phyloP scores from a whole-genome alignment of 2,113 vertebrate genomes.

The Zosterops japonicus region DNA sequence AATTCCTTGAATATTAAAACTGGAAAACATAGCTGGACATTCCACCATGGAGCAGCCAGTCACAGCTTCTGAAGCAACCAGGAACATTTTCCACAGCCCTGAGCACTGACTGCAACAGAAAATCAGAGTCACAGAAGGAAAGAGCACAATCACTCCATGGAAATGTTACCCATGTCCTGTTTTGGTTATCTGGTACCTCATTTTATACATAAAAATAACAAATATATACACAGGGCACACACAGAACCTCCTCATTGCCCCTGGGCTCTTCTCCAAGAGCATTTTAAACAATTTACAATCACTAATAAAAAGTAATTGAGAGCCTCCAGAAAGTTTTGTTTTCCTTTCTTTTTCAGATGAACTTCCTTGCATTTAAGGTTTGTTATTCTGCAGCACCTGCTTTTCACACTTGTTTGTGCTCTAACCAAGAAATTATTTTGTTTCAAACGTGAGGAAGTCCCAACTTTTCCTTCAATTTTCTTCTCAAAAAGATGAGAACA shows the following conservation, averaged over 20 bases:
- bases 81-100: neutral
- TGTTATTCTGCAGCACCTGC: conserved; percentile 32
- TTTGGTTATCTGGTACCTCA: neutral
- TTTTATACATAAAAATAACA: neutral
- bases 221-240: neutral
- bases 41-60: neutral
- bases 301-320: conserved; percentile 62
- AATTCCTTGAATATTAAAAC: neutral
- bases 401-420: conserved; percentile 12
- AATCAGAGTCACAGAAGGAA: neutral
- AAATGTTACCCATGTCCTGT: neutral
- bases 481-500: neutral
- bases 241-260: neutral
- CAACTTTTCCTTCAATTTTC: neutral
- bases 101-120: neutral
- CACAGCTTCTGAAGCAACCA: neutral
- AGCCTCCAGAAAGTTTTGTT: conserved; percentile 30
- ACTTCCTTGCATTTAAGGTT: neutral
- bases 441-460: neutral
- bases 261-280: conserved; percentile 36
- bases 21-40: neutral
- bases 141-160: neutral
- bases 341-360: neutral
- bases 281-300: conserved; percentile 45
- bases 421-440: neutral